phyloP scores from a whole-genome alignment of 2,797 vertebrate species.

The Hapalemur alaotrensis region DNA sequence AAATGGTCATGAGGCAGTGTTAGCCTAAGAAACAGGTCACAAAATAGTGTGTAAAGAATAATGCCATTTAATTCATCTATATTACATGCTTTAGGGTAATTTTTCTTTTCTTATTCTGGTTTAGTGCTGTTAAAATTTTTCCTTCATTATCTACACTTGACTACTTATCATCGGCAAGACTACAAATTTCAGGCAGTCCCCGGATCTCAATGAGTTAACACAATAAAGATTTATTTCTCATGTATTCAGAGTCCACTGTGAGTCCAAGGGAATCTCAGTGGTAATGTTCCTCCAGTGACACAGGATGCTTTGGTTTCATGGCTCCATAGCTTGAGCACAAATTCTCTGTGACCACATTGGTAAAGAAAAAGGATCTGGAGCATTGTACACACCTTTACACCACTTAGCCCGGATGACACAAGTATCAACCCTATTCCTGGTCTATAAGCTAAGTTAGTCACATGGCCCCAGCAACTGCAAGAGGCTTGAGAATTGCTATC shows the following conservation, averaged over 20 bases:
- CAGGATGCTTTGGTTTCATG: background rate
- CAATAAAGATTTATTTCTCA: background rate
- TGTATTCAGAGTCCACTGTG: background rate
- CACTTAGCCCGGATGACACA: background rate
- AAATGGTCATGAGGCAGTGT: background rate
- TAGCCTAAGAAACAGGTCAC: background rate
- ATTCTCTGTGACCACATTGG: background rate
- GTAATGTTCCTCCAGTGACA: rapidly evolving
- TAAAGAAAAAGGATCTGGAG: background rate
- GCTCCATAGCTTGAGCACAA: background rate
- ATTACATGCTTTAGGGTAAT: background rate
- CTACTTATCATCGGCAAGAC: background rate
- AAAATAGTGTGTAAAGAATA: background rate
- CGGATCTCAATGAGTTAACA: background rate
- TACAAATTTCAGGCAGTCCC: background rate
- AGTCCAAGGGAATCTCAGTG: background rate
- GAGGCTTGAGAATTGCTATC: background rate
- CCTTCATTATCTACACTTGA: background rate
- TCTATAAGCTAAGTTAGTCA: background rate
- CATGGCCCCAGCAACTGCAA: background rate
- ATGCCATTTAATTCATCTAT: background rate
- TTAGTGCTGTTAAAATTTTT: background rate
- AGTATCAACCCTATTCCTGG: too few species aligned
- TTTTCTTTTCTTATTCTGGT: background rate
- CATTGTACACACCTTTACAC: rapidly evolving